These are phyloP conservation scores for Chaetoderma sp. DNA, from an alignment of 2,888 invertebrate species.

Conservation along the genomic window DNA sequence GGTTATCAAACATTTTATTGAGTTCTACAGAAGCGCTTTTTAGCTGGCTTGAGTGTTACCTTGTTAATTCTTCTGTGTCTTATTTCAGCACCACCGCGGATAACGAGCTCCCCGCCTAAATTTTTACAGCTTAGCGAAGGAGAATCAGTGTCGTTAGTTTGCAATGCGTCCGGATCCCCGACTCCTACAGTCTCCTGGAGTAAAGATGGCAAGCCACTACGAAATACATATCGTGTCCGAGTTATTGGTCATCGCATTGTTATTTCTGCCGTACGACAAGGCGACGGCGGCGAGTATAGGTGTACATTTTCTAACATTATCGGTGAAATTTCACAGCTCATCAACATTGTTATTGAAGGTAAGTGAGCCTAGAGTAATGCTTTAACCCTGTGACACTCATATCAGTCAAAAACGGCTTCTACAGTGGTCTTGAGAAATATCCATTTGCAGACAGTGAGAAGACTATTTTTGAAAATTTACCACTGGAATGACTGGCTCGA, in stretches of 20 bases:
- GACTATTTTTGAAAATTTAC: no score
- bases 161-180: conserved; percentile 94
- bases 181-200: conserved; percentile 96
- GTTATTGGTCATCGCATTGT: conserved; percentile 75
- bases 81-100: conserved; percentile 56
- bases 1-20: no score
- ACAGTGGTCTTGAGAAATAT: no score
- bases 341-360: conserved; percentile 94
- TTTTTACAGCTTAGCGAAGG: conserved; percentile 72
- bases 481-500: no score
- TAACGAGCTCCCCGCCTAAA: conserved; percentile 46
- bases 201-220: conserved; percentile 73
- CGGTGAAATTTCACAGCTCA: conserved; percentile 95
- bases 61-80: no score
- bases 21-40: no score
- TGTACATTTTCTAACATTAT: conserved; percentile 96
- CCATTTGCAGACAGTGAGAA: no score
- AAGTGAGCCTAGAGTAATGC: conserved; percentile 35
- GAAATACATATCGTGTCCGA: conserved; percentile 39
- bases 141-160: conserved; percentile 94
- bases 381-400: no score
- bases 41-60: no score
- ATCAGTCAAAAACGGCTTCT: no score
- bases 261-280: conserved; percentile 90
- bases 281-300: conserved; percentile 96